A percentile compares a stretch with the other conserved stretches of the same genome.
phyloP scores from a whole-genome alignment of 1,140 invertebrate species.

The Penaeus chinensis region DNA sequence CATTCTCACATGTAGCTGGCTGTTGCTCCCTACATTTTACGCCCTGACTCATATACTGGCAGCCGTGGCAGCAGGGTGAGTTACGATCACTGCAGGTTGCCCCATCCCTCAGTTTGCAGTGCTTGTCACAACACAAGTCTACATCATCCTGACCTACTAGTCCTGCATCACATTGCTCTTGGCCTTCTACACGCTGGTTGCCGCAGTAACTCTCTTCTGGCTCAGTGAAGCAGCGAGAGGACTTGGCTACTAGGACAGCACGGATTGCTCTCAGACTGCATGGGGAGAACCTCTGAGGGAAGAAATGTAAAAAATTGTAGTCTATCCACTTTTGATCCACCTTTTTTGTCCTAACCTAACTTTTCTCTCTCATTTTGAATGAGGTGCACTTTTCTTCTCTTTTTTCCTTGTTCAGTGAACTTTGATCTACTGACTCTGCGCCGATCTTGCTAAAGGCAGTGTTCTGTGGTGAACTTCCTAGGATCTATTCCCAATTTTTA shows the following conservation, averaged over 20 bases:
- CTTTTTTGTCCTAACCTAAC: too few relatives aligned
- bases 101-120: constrained; percentile 87
- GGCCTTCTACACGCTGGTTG: constrained; percentile 92
- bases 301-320: background rate
- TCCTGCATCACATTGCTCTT: constrained; percentile 94
- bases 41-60: constrained; percentile 80
- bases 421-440: too few relatives aligned
- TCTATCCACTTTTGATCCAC: too few relatives aligned
- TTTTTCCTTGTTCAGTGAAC: too few relatives aligned
- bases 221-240: constrained; percentile 90
- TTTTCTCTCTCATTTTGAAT: too few relatives aligned
- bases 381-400: too few relatives aligned
- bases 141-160: constrained; percentile 90
- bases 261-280: constrained; percentile 92
- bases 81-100: constrained; percentile 95
- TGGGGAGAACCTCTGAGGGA: constrained; percentile 87
- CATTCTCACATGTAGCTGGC: constrained; percentile 89
- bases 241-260: constrained; percentile 92
- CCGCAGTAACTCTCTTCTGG: constrained; percentile 95
- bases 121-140: constrained; percentile 91
- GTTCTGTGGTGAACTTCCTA: too few relatives aligned
- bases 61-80: constrained; percentile 91
- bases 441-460: too few relatives aligned
- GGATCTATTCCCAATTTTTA: too few relatives aligned
- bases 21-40: constrained; percentile 88